These are phyloP conservation scores for Eupithecia abbreviata DNA, from an alignment of 2,888 invertebrate species.

Conservation along the genomic window DNA sequence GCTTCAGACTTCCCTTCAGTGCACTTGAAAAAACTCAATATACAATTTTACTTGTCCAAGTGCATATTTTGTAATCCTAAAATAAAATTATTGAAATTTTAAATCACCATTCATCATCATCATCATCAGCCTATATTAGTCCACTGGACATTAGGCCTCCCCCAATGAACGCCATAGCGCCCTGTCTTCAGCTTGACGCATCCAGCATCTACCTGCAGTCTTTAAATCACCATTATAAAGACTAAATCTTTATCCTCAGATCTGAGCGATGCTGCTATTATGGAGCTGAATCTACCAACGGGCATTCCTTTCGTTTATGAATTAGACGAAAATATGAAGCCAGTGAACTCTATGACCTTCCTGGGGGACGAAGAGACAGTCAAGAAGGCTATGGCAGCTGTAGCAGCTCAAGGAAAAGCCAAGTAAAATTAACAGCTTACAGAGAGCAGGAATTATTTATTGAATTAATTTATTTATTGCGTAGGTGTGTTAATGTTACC, in stretches of 20 bases:
- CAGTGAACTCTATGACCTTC: constrained; percentile 88
- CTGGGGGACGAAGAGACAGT: constrained; percentile 91
- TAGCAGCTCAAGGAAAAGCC: constrained; percentile 91
- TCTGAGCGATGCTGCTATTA: constrained; percentile 88
- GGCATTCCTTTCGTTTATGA: constrained; percentile 92
- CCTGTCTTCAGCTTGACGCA: too few species aligned
- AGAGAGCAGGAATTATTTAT: constrained; percentile 32
- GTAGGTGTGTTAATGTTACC: constrained; percentile 8
- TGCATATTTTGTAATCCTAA: too few species aligned
- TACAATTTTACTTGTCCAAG: too few species aligned
- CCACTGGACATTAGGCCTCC: too few species aligned
- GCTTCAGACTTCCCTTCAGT: too few species aligned
- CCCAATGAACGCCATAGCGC: too few species aligned
- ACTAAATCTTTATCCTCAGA: constrained; percentile 64
- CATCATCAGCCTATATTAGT: too few species aligned
- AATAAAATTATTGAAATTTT: too few species aligned
- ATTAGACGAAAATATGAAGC: constrained; percentile 87
- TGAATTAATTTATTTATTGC: constrained; percentile 18
- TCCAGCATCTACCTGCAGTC: too few species aligned
- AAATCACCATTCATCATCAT: too few species aligned
- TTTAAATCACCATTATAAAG: background rate
- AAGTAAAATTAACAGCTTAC: constrained; percentile 72
- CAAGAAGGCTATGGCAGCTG: constrained; percentile 89
- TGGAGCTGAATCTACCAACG: constrained; percentile 90
- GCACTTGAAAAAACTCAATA: too few species aligned